Evolutionary conservation across 2,113 vertebrate species (phyloP).

Genomic region (Melanerpes formicivorus): DNA sequence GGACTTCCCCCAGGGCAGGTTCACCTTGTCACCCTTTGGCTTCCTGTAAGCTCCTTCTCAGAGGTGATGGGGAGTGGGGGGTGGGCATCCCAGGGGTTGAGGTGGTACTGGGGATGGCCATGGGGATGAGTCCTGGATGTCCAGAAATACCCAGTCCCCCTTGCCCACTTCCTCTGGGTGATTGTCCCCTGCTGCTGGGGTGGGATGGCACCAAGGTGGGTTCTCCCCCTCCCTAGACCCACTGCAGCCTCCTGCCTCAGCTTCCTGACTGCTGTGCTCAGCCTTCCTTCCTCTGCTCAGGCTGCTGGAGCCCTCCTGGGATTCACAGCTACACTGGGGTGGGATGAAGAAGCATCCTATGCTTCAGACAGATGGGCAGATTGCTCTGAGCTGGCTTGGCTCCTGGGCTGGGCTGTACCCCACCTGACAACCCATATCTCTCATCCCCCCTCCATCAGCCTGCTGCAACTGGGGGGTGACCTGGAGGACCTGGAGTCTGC

Average conservation of each 20-base stretch:
- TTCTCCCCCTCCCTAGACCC: background rate
- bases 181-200: background rate
- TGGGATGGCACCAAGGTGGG: background rate
- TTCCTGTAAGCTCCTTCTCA: constrained; percentile 84
- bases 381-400: background rate
- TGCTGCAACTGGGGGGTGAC: constrained; percentile 91
- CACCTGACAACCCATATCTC: fast-evolving
- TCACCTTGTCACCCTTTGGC: constrained; percentile 87
- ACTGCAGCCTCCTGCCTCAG: background rate
- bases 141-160: background rate
- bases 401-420: background rate
- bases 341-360: background rate
- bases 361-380: background rate
- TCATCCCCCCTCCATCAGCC: constrained; percentile 53
- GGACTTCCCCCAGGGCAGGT: constrained; percentile 74
- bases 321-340: fast-evolving
- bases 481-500: constrained; percentile 90
- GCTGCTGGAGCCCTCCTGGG: background rate
- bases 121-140: background rate
- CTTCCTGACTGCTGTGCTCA: background rate
- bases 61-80: background rate
- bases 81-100: background rate
- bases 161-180: background rate
- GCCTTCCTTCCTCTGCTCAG: background rate
- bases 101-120: background rate